These are phyloP conservation scores for Aleadryas rufinucha DNA, from an alignment of 2,113 vertebrate species.

Conservation along the genomic window DNA sequence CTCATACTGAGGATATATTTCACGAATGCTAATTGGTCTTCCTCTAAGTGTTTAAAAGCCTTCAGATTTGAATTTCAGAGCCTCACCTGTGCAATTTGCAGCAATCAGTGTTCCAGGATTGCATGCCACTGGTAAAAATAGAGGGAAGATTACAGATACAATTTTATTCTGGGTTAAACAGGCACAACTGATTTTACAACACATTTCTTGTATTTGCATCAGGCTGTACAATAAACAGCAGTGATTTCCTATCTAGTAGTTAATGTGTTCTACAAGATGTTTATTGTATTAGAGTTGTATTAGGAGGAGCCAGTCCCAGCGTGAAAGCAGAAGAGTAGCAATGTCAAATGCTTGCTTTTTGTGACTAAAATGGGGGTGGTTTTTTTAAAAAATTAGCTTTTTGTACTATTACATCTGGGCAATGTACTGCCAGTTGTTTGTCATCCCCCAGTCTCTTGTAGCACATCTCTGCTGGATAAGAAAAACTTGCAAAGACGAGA, in stretches of 20 bases:
- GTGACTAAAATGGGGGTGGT: rapidly evolving
- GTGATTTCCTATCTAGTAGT: background rate
- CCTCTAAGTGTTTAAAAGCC: background rate
- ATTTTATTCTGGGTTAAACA: background rate
- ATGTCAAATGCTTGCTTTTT: background rate
- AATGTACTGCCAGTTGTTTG: background rate
- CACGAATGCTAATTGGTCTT: background rate
- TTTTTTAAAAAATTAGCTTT: background rate
- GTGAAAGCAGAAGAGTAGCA: background rate
- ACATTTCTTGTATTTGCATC: background rate
- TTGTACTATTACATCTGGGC: background rate
- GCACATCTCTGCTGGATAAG: background rate
- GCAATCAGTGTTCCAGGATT: background rate
- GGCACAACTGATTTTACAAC: background rate
- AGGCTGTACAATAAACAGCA: background rate
- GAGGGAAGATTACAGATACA: background rate
- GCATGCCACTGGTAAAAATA: background rate
- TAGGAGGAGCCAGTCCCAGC: background rate
- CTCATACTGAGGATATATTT: background rate
- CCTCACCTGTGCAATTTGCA: background rate
- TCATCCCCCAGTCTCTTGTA: background rate
- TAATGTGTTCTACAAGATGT: background rate
- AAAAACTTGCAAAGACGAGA: background rate
- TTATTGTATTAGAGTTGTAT: background rate
- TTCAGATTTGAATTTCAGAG: background rate